These are phyloP conservation scores for Threskiornis aethiopicus DNA, from an alignment of 2,797 vertebrate genomes.

Conservation along the genomic window DNA sequence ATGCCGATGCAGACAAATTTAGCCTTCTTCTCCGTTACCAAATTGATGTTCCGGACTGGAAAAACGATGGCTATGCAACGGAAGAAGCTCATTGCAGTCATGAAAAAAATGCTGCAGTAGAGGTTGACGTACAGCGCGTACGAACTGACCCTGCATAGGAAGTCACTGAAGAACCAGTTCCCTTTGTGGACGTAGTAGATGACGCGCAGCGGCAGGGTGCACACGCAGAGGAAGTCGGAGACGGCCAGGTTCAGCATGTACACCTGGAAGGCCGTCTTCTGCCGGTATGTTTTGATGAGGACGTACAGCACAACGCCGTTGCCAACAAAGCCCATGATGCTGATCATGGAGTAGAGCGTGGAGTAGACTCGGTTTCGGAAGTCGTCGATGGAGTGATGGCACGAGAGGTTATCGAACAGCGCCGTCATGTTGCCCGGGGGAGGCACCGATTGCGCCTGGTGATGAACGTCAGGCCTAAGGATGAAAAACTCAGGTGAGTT, in stretches of 20 bases:
- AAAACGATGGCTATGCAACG: conserved; percentile 93
- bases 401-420: not conserved
- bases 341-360: conserved; percentile 88
- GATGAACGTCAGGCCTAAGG: not conserved
- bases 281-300: conserved; percentile 80
- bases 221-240: conserved; percentile 89
- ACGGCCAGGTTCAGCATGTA: conserved; percentile 93
- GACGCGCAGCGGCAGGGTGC: conserved; percentile 88
- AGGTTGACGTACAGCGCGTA: conserved; percentile 94
- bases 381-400: conserved; percentile 81
- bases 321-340: conserved; percentile 84
- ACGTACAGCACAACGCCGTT: conserved; percentile 87
- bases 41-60: conserved; percentile 85
- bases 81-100: conserved; percentile 95
- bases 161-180: conserved; percentile 86
- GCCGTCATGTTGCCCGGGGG: not conserved
- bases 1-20: conserved; percentile 80
- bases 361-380: conserved; percentile 94
- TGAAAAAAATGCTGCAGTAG: conserved; percentile 94
- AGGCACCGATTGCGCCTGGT: not conserved
- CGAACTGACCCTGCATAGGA: conserved; percentile 88
- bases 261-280: conserved; percentile 87
- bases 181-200: conserved; percentile 87
- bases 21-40: conserved; percentile 82
- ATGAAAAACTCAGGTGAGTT: not conserved